Conservation (phyloP, 2,888 invertebrate species). For the Acrobasis suavella region DNA sequence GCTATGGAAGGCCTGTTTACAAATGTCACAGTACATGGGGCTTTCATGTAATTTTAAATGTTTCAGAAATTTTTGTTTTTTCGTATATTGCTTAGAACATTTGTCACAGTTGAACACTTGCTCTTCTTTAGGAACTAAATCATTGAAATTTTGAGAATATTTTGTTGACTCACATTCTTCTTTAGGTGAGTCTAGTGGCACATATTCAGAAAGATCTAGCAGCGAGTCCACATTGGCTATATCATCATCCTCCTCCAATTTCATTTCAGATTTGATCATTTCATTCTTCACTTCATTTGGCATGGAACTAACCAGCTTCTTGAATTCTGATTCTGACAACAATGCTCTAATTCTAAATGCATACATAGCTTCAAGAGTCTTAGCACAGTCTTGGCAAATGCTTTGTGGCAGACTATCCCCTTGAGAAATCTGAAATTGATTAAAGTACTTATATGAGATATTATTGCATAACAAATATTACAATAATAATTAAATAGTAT, state of each 20-base stretch:
- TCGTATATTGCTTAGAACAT: constrained; percentile 73
- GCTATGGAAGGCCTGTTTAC: constrained; percentile 55
- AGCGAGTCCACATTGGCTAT: constrained; percentile 35
- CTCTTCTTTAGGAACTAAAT: constrained; percentile 28
- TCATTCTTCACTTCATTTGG: constrained; percentile 37
- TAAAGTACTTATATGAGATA: background rate
- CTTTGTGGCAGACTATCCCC: constrained; percentile 84
- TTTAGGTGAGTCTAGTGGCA: constrained; percentile 10
- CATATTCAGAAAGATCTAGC: constrained; percentile 5
- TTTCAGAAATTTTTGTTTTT: constrained; percentile 69
- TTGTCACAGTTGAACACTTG: constrained; percentile 51
- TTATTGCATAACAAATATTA: too few relatives aligned
- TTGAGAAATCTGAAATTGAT: constrained; percentile 53
- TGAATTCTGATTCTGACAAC: constrained; percentile 56
- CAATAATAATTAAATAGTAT: too few relatives aligned
- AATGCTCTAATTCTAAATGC: constrained; percentile 59
- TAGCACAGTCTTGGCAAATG: constrained; percentile 81
- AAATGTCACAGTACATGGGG: constrained; percentile 47
- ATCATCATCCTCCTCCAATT: constrained; percentile 39
- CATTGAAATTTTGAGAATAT: constrained; percentile 27
- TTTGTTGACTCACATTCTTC: constrained; percentile 25
- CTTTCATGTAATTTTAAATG: constrained; percentile 70
- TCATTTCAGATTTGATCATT: constrained; percentile 42
- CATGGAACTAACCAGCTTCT: constrained; percentile 42
- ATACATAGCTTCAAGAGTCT: constrained; percentile 72